Evolutionary conservation across 2,888 invertebrate species (phyloP).

Genomic region (Dolomedes plantarius): DNA sequence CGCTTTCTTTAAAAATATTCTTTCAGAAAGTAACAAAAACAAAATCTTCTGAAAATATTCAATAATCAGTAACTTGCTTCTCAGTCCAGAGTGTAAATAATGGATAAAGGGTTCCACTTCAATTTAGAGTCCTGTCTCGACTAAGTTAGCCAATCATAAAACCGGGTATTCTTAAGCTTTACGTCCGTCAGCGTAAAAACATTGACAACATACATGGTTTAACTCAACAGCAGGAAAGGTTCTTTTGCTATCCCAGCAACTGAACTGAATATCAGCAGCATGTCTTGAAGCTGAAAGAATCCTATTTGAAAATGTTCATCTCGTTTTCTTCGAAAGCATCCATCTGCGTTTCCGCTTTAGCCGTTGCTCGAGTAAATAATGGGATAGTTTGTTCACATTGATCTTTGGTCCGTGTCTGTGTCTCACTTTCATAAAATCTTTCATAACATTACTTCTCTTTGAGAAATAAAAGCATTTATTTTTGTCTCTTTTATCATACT

Average conservation of each 20-base stretch:
- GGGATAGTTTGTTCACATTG: neutral
- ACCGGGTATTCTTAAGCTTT: neutral
- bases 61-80: too few relatives aligned
- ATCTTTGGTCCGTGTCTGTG: neutral
- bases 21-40: neutral
- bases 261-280: too few relatives aligned
- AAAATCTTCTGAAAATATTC: too few relatives aligned
- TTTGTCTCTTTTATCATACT: neutral
- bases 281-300: too few relatives aligned
- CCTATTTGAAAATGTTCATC: neutral
- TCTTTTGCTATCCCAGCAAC: neutral
- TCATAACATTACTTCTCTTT: neutral
- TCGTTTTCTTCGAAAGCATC: neutral
- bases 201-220: too few relatives aligned
- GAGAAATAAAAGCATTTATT: constrained; percentile 36
- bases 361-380: neutral
- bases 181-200: too few relatives aligned
- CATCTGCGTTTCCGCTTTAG: neutral
- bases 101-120: too few relatives aligned
- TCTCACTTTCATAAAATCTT: neutral
- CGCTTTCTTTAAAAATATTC: neutral
- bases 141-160: neutral
- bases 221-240: neutral
- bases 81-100: too few relatives aligned
- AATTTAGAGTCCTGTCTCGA: neutral